phyloP scores from a whole-genome alignment of 2,888 invertebrate genomes.

The Dasysyrphus tricinctus region DNA sequence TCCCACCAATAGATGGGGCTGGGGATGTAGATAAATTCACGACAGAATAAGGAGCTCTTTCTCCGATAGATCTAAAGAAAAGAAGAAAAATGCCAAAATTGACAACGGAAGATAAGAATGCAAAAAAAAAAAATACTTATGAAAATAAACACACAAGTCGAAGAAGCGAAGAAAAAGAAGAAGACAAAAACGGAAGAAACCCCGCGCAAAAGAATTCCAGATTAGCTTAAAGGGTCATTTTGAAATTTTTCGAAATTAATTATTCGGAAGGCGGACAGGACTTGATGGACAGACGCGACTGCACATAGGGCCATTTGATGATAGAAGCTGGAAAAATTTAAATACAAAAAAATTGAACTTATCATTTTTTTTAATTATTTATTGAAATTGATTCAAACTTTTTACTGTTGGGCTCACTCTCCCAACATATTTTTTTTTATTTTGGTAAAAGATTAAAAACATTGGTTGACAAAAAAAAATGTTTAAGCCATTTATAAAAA shows the following conservation, averaged over 20 bases:
- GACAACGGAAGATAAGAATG: conserved; percentile 21
- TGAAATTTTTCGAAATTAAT: conserved; percentile 71
- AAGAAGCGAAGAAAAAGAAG: not conserved
- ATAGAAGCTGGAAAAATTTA: not conserved
- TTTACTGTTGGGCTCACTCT: too few relatives aligned
- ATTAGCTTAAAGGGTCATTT: conserved; percentile 71
- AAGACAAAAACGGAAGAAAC: conserved; percentile 18
- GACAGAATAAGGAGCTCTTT: conserved; percentile 6
- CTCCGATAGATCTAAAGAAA: not conserved
- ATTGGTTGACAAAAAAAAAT: too few relatives aligned
- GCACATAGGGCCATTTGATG: not conserved
- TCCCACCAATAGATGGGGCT: conserved; percentile 27
- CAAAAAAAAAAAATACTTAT: conserved; percentile 14
- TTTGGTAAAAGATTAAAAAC: too few relatives aligned
- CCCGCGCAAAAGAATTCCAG: conserved; percentile 66
- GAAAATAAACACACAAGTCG: conserved; percentile 20
- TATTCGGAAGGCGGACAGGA: conserved; percentile 65
- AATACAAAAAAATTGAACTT: not conserved
- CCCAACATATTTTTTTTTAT: too few relatives aligned
- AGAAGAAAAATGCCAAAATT: conserved; percentile 33
- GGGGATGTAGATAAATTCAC: conserved; percentile 4
- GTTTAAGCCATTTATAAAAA: too few relatives aligned
- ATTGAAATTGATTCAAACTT: too few relatives aligned
- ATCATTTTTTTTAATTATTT: too few relatives aligned
- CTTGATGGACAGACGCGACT: conserved; percentile 8